Evolutionary conservation across 2,797 vertebrate genomes (phyloP).

Genomic region (Synaphobranchus kaupii): DNA sequence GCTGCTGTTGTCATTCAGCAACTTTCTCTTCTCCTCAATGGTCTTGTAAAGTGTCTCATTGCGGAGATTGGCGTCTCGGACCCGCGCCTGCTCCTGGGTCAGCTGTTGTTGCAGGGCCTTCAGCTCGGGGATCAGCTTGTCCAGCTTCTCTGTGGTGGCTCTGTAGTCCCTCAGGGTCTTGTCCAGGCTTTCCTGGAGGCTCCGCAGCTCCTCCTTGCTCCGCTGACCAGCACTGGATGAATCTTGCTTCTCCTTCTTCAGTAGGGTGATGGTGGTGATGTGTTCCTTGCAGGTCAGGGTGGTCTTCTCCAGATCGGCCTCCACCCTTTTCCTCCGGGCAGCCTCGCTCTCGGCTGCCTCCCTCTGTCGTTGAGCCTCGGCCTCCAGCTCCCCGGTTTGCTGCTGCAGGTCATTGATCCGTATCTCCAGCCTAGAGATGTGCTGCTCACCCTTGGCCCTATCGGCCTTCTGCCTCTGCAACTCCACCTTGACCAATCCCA

Average conservation of each 20-base stretch:
- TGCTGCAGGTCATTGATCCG: slow-evolving; percentile 85
- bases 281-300: slow-evolving; percentile 77
- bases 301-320: slow-evolving; percentile 82
- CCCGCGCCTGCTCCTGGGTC: slow-evolving; percentile 80
- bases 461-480: slow-evolving; percentile 82
- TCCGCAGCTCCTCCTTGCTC: slow-evolving; percentile 76
- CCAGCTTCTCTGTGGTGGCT: slow-evolving; percentile 70
- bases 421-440: slow-evolving; percentile 75
- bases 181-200: slow-evolving; percentile 82
- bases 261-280: slow-evolving; percentile 73
- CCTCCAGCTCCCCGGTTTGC: slow-evolving; percentile 82
- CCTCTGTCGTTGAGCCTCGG: slow-evolving; percentile 80
- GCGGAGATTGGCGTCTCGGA: slow-evolving; percentile 80
- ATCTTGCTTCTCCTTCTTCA: slow-evolving; percentile 86
- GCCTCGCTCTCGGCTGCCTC: slow-evolving; percentile 79
- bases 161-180: slow-evolving; percentile 80
- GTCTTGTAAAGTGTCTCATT: slow-evolving; percentile 82
- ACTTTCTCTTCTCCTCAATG: slow-evolving; percentile 83
- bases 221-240: slow-evolving; percentile 74
- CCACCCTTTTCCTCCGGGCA: slow-evolving; percentile 76
- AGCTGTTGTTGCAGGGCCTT: slow-evolving; percentile 81
- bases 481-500: slow-evolving; percentile 75
- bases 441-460: slow-evolving; percentile 80
- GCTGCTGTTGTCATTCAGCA: slow-evolving; percentile 76
- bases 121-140: slow-evolving; percentile 72